Percentiles rank a stretch among this genome's conserved stretches.
Evolutionary conservation across 2,113 vertebrate species (phyloP).

Genomic region (Otis tarda): DNA sequence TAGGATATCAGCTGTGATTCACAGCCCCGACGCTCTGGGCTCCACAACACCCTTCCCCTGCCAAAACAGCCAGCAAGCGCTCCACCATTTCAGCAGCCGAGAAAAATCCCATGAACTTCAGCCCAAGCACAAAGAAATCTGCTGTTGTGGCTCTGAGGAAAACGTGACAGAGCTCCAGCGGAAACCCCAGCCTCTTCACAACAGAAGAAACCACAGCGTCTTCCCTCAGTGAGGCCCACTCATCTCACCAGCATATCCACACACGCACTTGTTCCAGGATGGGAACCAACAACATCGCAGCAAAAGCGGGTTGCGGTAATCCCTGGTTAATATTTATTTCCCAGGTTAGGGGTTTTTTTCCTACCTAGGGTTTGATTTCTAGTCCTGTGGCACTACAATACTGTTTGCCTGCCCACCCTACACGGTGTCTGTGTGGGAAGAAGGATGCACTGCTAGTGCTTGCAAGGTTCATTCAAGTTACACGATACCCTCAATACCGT

Average conservation of each 20-base stretch:
- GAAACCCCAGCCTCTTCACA: background rate
- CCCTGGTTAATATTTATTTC: background rate
- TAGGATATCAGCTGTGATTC: background rate
- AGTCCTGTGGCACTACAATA: background rate
- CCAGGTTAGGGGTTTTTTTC: background rate
- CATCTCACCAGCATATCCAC: background rate
- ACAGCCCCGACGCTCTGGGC: background rate
- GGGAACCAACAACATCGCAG: constrained; percentile 12
- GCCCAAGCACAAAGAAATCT: background rate
- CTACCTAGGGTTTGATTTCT: background rate
- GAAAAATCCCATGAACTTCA: background rate
- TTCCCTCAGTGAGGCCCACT: background rate
- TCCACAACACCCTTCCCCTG: background rate
- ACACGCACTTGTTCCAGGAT: background rate
- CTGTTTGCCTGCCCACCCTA: background rate
- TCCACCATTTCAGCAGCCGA: background rate
- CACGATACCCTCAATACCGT: background rate
- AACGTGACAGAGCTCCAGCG: background rate
- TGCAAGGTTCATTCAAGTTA: constrained; percentile 20
- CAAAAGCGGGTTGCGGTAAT: background rate
- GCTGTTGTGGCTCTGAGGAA: background rate
- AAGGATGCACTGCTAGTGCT: background rate
- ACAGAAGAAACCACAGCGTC: background rate
- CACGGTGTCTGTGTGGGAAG: background rate
- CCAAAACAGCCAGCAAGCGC: background rate